phyloP scores from a whole-genome alignment of 1,140 invertebrate species.

The Zophobas morio region DNA sequence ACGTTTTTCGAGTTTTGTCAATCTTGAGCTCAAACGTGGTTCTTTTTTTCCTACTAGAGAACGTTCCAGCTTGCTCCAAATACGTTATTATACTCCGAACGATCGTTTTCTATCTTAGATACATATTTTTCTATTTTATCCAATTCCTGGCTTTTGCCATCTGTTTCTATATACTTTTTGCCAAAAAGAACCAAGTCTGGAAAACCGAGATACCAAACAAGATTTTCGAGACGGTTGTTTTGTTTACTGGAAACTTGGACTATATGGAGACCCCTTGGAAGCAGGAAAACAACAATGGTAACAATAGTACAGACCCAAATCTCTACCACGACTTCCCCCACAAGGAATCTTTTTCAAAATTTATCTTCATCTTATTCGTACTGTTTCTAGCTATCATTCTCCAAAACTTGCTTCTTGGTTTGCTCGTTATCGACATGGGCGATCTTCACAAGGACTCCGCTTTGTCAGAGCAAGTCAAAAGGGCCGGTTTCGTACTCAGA shows the following conservation, averaged over 20 bases:
- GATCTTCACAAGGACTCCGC: conserved; percentile 52
- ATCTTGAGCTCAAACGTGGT: conserved; percentile 50
- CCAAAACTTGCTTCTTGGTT: conserved; percentile 56
- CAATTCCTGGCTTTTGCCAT: conserved; percentile 57
- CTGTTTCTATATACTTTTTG: conserved; percentile 57
- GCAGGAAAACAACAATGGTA: not conserved
- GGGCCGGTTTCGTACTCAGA: conserved; percentile 48
- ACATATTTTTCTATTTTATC: conserved; percentile 56
- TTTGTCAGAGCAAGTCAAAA: conserved; percentile 52
- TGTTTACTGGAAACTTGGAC: conserved; percentile 55
- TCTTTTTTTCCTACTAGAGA: conserved; percentile 52
- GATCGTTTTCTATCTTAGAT: conserved; percentile 55
- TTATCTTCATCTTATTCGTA: conserved; percentile 53
- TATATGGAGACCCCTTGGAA: conserved; percentile 10
- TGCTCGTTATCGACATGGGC: conserved; percentile 58
- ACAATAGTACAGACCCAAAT: conserved; percentile 34
- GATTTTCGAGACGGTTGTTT: conserved; percentile 54
- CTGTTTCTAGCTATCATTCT: conserved; percentile 58
- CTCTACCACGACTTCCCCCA: conserved; percentile 28
- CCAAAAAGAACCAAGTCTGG: not conserved
- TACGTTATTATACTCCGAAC: conserved; percentile 58
- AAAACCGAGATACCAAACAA: conserved; percentile 38
- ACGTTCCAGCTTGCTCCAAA: conserved; percentile 54
- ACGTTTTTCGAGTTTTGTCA: conserved; percentile 43
- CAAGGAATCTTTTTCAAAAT: conserved; percentile 49